Evolutionary conservation across 2,888 invertebrate genomes (phyloP).

Genomic region (Standfussiana lucernea): DNA sequence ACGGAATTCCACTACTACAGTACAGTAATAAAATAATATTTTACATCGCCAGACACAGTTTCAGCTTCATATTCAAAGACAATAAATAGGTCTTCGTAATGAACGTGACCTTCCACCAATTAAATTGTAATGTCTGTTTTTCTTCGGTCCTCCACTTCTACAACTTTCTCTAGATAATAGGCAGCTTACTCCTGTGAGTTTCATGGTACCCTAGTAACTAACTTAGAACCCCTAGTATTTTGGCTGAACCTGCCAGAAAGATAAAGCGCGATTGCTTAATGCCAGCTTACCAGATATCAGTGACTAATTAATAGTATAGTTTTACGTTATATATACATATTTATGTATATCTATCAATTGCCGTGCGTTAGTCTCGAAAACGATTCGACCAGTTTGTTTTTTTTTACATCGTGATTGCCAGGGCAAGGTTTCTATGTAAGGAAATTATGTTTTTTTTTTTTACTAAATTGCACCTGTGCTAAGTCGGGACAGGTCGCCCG

Average conservation of each 20-base stretch:
- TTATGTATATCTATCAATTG: no score
- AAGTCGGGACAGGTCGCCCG: no score
- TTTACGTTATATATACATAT: no score
- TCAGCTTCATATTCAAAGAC: background rate
- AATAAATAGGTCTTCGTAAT: background rate
- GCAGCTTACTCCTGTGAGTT: background rate
- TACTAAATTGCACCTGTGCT: no score
- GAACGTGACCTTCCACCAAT: background rate
- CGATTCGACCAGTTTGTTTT: no score
- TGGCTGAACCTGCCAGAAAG: background rate
- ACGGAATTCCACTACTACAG: background rate
- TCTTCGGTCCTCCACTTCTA: background rate
- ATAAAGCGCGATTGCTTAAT: background rate
- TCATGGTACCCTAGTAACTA: background rate
- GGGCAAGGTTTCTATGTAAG: no score
- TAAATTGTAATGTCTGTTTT: background rate
- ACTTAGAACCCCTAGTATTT: background rate
- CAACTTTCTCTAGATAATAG: background rate
- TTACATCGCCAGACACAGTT: background rate
- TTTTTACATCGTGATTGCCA: no score
- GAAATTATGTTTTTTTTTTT: no score
- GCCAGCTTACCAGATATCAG: no score
- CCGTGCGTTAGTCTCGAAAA: no score
- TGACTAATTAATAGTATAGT: no score
- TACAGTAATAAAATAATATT: background rate